These are phyloP conservation scores for Ormyrus labotus DNA, from an alignment of 2,888 invertebrate genomes.

Conservation along the genomic window DNA sequence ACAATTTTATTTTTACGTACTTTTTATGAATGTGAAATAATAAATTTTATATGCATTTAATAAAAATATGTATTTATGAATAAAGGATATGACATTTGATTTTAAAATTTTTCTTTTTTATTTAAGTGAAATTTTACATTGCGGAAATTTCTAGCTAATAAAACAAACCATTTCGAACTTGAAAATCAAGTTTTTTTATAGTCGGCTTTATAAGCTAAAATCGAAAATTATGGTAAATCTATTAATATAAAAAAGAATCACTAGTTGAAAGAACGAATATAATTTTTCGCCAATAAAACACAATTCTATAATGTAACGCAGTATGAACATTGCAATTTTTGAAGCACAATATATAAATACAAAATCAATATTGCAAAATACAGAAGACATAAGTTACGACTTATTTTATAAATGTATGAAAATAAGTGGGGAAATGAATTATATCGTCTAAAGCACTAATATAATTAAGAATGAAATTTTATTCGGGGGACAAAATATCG, in stretches of 20 bases:
- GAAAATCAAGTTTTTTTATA: slow-evolving; percentile 18
- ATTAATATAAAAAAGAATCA: slow-evolving; percentile 5
- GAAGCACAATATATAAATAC: slow-evolving; percentile 47
- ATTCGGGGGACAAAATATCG: background rate
- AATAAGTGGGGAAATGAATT: slow-evolving; percentile 11
- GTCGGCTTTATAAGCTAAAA: slow-evolving; percentile 18
- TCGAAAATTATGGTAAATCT: background rate
- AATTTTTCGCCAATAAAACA: slow-evolving; percentile 30
- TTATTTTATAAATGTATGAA: slow-evolving; percentile 42
- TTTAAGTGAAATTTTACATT: slow-evolving; percentile 24
- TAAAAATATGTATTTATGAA: slow-evolving; percentile 8
- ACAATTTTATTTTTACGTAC: background rate
- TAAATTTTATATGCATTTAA: background rate
- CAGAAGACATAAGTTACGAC: slow-evolving; percentile 49
- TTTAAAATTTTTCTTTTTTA: background rate
- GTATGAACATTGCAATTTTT: slow-evolving; percentile 40
- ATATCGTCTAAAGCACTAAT: slow-evolving; percentile 8
- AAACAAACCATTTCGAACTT: slow-evolving; percentile 39
- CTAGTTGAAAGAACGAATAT: slow-evolving; percentile 9
- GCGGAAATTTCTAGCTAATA: slow-evolving; percentile 12
- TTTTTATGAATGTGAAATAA: slow-evolving; percentile 1
- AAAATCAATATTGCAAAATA: slow-evolving; percentile 40
- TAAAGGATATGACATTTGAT: background rate
- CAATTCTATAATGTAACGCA: slow-evolving; percentile 34
- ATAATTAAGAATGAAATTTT: slow-evolving; percentile 12